phyloP scores from a whole-genome alignment of 2,113 vertebrate genomes.

The Ramphastos sulfuratus region DNA sequence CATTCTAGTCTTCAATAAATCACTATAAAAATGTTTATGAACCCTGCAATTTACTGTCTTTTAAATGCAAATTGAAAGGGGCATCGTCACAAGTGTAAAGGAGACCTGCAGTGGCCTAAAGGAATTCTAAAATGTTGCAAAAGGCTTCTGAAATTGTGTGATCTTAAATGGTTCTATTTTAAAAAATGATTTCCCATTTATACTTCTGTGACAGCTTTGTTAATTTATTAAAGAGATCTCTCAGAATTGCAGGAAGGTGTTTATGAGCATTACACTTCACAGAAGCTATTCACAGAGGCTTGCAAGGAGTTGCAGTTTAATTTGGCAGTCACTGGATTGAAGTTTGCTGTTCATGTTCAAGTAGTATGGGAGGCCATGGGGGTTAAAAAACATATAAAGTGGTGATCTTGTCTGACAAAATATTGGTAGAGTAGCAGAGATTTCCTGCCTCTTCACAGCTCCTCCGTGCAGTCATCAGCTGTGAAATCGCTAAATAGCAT shows the following conservation, averaged over 20 bases:
- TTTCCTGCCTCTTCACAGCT: not conserved
- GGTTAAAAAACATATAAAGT: not conserved
- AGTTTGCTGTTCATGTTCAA: not conserved
- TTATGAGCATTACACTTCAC: not conserved
- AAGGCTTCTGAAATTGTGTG: conserved; percentile 60
- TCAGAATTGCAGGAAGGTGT: conserved; percentile 39
- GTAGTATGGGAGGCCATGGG: not conserved
- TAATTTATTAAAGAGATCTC: conserved; percentile 67
- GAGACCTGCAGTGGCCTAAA: conserved; percentile 72
- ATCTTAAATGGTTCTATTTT: conserved; percentile 69
- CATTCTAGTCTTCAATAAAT: conserved; percentile 81
- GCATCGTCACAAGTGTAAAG: conserved; percentile 71
- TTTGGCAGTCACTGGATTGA: not conserved
- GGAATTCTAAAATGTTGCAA: conserved; percentile 64
- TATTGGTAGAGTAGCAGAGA: not conserved
- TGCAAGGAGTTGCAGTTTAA: conserved; percentile 5
- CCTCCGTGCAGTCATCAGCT: not conserved
- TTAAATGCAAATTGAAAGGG: conserved; percentile 84
- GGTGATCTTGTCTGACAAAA: not conserved
- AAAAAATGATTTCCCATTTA: conserved; percentile 59
- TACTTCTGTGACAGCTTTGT: conserved; percentile 56
- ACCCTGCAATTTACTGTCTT: conserved; percentile 83
- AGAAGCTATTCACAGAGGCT: not conserved
- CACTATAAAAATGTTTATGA: conserved; percentile 86
- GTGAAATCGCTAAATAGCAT: not conserved